Evolutionary conservation across 1,140 invertebrate genomes (phyloP).

Genomic region (Drosophila tani): DNA sequence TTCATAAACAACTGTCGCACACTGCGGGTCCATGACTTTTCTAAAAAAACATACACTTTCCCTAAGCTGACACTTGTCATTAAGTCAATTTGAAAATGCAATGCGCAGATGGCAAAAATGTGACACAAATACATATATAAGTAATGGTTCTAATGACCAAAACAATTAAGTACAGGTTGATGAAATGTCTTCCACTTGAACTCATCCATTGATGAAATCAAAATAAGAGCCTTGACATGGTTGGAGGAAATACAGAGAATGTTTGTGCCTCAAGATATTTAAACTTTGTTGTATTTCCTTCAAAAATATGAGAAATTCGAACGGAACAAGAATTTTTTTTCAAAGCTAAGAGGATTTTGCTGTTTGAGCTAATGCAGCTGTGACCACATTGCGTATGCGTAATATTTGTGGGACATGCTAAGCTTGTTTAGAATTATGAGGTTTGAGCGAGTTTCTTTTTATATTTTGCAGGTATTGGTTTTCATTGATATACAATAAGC

Average conservation of each 20-base stretch:
- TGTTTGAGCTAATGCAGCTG: conserved; percentile 4
- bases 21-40: conserved; percentile 46
- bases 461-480: neutral
- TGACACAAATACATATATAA: conserved; percentile 18
- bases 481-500: neutral
- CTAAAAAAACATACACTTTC: conserved; percentile 32
- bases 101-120: conserved; percentile 57
- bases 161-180: conserved; percentile 43
- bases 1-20: conserved; percentile 57
- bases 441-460: neutral
- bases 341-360: neutral
- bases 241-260: neutral
- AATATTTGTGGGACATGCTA: conserved; percentile 23
- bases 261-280: neutral
- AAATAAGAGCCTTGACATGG: conserved; percentile 4
- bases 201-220: conserved; percentile 28
- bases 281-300: neutral
- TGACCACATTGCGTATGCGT: conserved; percentile 49
- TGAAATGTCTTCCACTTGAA: conserved; percentile 20
- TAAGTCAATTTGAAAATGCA: conserved; percentile 71
- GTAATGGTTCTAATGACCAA: conserved; percentile 50
- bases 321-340: conserved; percentile 21
- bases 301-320: neutral
- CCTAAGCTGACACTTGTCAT: conserved; percentile 74
- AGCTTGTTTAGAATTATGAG: neutral